Conservation (phyloP, 2,113 vertebrate genomes). For the Corvus cornix region DNA sequence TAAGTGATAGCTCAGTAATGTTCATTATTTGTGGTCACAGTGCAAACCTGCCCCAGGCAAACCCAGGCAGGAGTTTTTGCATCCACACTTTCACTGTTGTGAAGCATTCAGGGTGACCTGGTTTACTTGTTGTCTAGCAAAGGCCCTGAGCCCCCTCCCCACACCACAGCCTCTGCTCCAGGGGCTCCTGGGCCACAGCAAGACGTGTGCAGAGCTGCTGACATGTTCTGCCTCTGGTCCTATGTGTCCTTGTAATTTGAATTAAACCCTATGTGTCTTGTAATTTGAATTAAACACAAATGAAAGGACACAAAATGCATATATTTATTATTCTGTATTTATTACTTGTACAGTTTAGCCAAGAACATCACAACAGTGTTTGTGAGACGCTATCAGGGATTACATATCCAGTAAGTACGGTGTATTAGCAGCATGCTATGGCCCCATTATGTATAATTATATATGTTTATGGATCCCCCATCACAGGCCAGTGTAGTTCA, state of each 20-base stretch:
- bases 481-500: background rate
- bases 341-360: background rate
- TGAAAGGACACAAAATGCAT: background rate
- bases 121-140: background rate
- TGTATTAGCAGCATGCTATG: background rate
- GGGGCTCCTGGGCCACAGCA: background rate
- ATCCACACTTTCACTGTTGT: background rate
- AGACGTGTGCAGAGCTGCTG: background rate
- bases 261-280: background rate
- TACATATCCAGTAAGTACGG: background rate
- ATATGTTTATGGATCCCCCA: conserved; percentile 15
- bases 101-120: rapidly evolving
- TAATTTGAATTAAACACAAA: background rate
- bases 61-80: background rate
- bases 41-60: background rate
- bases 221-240: background rate
- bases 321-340: background rate
- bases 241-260: background rate
- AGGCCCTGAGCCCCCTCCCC: background rate
- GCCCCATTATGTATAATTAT: conserved; percentile 38
- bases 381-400: conserved; percentile 38
- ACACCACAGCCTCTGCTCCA: background rate
- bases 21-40: background rate
- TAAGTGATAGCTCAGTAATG: background rate
- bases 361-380: background rate